Base-by-base conservation (phyloP, 2,113 vertebrate species). In the Ifrita kowaldi region DNA sequence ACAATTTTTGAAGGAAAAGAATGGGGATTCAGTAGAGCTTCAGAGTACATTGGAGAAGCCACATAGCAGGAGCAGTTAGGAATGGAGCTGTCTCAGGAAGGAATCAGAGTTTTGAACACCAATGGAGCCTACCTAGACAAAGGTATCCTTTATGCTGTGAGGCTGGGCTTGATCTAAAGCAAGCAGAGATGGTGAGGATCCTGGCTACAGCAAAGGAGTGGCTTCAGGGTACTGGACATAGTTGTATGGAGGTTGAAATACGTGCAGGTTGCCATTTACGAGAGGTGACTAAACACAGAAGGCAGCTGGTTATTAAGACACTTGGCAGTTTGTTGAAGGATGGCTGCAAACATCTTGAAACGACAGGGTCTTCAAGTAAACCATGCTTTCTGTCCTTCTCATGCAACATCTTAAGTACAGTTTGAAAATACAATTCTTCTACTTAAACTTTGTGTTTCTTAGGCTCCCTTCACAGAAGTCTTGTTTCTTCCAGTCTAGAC, bases 81-180 rank as follows among this genome's bases (percentile, higher is more conserved):
- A 87, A 35, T 14, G 30, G 49, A 77, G 23, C 35, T 64, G 11
- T 62, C 33, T 75, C 6, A 9, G 37, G 16, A 63, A 16, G 15
- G 27, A 84, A 50, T 7, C 22, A 56, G 39, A 60, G 30, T 49
- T 84, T 33, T 0, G 1, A 33, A 10, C 23, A 63, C 7, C 27
- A 83, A 0, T 0, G 1, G 26, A 77, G 20, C 27, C 49, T 76
- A 6, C 64, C 32, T 24, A 65, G 27, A 24, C 32, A 63, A 52
- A 63, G 0, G 0, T 44, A 12, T 28, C 41, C 7, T 57, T 67
- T 11, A 3, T n/a, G 5, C 35, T 73, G 13, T 39, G 35, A 44
- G 37, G 14, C 68, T 70, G 49, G 22, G 33, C 55, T 35, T 47
- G 33, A 12, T 30, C 46, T 32, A 69, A 42, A 70, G 46, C 37